Base-by-base conservation (phyloP, 2,797 vertebrate genomes). In the Philypnodon macrostomus region DNA sequence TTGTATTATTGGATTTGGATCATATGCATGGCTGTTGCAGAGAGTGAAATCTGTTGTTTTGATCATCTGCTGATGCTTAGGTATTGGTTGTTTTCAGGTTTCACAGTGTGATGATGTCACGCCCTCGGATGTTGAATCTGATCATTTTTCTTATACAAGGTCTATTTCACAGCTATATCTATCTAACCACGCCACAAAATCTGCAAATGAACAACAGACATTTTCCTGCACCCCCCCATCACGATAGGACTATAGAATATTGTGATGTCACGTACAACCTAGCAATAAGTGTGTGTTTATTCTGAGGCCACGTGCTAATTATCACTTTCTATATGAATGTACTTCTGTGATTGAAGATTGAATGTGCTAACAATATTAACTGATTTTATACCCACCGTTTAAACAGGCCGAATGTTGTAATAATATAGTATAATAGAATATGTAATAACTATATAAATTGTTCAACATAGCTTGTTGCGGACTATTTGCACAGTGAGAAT, bases 401-500 rank as follows among this genome's bases (percentile, higher is more conserved):
- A 50, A 56, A 42, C 1, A 3, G 29, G 15, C 35, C 33, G 29
- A 65, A 17, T 47, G 46, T 68, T 67, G 45, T 41, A 15, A 27
- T 24, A 14, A 24, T 15, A 39, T 24, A 53, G 56, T 53, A 2
- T 21, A 63, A 47, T n/a, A n/a, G n/a, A n/a, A 49, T 18, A 53
- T 53, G 55, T 45, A 12, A 31, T 63, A 37, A 65, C 16, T 35
- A 46, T 46, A 34, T 41, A 34, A 57, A 55, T 9, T 47, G 34
- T 18, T 68, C 7, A 41, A 16, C 45, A 27, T 17, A 40, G 48
- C 40, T 57, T 55, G 76, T 53, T 42, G 36, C 33, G 33, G 30
- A 11, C 49, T 52, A 47, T 58, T 80, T 80, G 75, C 63, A 83
- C 80, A 74, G 38, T 66, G 55, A 63, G 18, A 42, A 50, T 65